A percentile compares a stretch with the other conserved stretches of the same genome.
phyloP scores from a whole-genome alignment of 2,888 invertebrate species.

The Biston stratarius region DNA sequence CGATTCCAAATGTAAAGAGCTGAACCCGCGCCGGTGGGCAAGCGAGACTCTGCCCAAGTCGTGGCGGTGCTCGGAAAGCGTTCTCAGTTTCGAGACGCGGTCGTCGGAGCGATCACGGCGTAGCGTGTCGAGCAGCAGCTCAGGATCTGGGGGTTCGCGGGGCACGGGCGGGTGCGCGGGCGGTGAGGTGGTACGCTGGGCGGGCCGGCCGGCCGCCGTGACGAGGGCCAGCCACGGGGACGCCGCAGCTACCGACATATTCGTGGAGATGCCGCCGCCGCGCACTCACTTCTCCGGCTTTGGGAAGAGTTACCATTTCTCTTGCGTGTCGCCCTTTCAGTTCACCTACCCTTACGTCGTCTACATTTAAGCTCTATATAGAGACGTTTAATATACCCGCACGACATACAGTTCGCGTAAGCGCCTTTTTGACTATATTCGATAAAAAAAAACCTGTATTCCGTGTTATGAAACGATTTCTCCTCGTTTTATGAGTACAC shows the following conservation, averaged over 20 bases:
- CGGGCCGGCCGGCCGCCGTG: constrained; percentile 82
- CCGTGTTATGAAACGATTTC: constrained; percentile 40
- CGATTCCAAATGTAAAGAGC: constrained; percentile 60
- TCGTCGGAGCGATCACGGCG: constrained; percentile 65
- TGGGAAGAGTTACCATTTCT: constrained; percentile 84
- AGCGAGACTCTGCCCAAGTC: constrained; percentile 78
- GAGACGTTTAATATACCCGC: constrained; percentile 15
- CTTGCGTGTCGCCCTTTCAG: constrained; percentile 84
- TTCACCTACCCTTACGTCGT: constrained; percentile 82
- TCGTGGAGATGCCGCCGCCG: constrained; percentile 80
- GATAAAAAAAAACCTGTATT: constrained; percentile 32
- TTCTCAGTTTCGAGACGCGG: constrained; percentile 67
- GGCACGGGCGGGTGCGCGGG: constrained; percentile 57
- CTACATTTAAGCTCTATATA: constrained; percentile 68
- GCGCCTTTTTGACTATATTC: constrained; percentile 33
- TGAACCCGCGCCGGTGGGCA: constrained; percentile 73
- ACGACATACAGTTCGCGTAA: constrained; percentile 13
- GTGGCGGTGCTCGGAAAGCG: constrained; percentile 80
- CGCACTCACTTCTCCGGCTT: constrained; percentile 83
- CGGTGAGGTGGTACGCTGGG: constrained; percentile 78
- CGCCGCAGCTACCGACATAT: constrained; percentile 80
- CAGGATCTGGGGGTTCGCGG: constrained; percentile 49
- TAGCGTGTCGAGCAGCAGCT: constrained; percentile 64
- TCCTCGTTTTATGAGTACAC: constrained; percentile 31
- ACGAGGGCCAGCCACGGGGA: constrained; percentile 83